Percentiles rank a stretch among this genome's conserved stretches.
phyloP scores from a whole-genome alignment of 2,797 vertebrate species.

The Nothura maculosa region DNA sequence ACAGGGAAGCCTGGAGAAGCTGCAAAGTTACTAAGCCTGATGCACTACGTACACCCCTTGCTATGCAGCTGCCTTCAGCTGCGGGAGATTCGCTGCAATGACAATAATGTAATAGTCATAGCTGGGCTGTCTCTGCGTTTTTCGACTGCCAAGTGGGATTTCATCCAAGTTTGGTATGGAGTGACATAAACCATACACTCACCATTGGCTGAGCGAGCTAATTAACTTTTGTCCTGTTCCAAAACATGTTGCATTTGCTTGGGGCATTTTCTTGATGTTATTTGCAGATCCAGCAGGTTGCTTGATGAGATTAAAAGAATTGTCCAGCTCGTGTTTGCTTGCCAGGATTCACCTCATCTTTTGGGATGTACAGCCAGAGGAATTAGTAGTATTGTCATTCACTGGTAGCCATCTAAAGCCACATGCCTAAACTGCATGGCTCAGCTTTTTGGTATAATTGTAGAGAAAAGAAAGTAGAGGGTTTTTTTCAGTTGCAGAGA shows the following conservation, averaged over 20 bases:
- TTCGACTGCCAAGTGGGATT: not conserved
- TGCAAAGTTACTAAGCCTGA: not conserved
- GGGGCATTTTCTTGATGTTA: slow-evolving; percentile 29
- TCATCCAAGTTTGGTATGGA: not conserved
- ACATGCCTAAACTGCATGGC: not conserved
- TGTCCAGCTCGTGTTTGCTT: not conserved
- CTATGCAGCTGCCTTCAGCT: not conserved
- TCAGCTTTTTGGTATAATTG: not conserved
- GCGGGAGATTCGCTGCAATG: not conserved
- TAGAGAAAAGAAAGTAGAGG: not conserved
- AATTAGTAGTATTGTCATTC: not conserved
- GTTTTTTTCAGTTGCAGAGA: not conserved
- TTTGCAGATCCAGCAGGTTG: slow-evolving; percentile 46
- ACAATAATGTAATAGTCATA: not conserved
- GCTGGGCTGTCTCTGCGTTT: not conserved
- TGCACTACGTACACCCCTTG: not conserved
- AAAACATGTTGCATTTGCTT: not conserved
- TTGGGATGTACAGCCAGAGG: not conserved
- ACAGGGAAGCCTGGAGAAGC: not conserved
- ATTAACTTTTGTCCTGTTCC: not conserved
- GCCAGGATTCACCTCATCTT: not conserved
- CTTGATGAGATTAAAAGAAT: slow-evolving; percentile 36
- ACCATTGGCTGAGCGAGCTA: not conserved
- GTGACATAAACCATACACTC: not conserved
- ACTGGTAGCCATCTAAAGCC: not conserved